These are phyloP conservation scores for Trinectes maculatus DNA, from an alignment of 2,113 vertebrate genomes.

Conservation along the genomic window DNA sequence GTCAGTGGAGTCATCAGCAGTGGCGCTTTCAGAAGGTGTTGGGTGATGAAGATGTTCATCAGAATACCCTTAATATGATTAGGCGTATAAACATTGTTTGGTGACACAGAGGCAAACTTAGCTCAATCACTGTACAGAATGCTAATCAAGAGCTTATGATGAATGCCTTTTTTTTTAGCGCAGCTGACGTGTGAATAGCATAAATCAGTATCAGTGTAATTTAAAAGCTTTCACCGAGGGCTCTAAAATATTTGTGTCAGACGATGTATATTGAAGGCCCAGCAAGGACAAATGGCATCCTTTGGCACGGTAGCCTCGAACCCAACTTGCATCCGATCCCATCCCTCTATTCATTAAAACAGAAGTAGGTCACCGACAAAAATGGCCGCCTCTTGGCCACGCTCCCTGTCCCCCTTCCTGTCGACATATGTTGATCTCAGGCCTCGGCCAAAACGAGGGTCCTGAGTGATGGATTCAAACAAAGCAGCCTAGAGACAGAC, in stretches of 20 bases:
- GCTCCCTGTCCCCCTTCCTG: constrained; percentile 63
- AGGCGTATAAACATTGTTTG: constrained; percentile 50
- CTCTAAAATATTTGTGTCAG: constrained; percentile 50
- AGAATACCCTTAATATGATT: constrained; percentile 64
- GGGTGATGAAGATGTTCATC: constrained; percentile 67
- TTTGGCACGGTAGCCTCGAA: constrained; percentile 45
- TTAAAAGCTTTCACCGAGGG: constrained; percentile 59
- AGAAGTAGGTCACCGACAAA: constrained; percentile 79
- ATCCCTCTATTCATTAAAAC: constrained; percentile 66
- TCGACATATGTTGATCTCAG: constrained; percentile 76
- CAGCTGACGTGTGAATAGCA: constrained; percentile 53
- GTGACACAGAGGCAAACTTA: constrained; percentile 41
- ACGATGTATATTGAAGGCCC: constrained; percentile 14
- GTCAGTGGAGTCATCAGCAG: constrained; percentile 39
- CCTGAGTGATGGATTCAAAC: constrained; percentile 69
- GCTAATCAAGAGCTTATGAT: constrained; percentile 62
- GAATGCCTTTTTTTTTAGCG: constrained; percentile 53
- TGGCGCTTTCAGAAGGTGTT: constrained; percentile 48
- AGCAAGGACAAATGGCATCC: constrained; percentile 59
- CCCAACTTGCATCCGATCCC: constrained; percentile 26
- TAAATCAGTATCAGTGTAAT: constrained; percentile 58
- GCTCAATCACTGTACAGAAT: constrained; percentile 13
- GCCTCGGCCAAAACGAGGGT: constrained; percentile 62
- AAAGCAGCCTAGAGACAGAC: constrained; percentile 65
- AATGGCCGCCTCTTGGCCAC: constrained; percentile 72